phyloP scores from a whole-genome alignment of 1,140 invertebrate genomes.

The Cherax destructor region DNA sequence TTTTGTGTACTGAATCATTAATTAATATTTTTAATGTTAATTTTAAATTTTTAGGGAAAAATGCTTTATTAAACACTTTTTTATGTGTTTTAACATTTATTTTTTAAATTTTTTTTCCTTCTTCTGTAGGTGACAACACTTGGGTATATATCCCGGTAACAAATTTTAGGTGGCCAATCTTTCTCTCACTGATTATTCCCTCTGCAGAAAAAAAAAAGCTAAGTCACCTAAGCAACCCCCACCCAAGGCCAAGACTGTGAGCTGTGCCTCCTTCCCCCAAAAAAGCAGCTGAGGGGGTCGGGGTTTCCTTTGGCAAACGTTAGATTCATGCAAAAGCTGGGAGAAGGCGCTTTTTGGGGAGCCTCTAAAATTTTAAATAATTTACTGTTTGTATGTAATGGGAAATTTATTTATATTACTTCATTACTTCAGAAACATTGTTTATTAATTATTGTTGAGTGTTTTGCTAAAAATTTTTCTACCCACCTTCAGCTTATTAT shows the following conservation, averaged over 20 bases:
- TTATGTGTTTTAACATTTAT: no score
- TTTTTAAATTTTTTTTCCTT: neutral
- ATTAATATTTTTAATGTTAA: no score
- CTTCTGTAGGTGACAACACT: conserved; percentile 58
- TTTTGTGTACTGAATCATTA: no score
- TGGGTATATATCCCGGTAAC: conserved; percentile 73
- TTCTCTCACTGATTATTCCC: conserved; percentile 72
- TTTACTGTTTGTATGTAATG: neutral
- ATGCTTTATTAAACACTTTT: no score
- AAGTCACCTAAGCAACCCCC: conserved; percentile 61
- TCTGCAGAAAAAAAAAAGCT: conserved; percentile 71
- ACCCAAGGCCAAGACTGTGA: conserved; percentile 79
- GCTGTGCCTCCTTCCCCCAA: conserved; percentile 84
- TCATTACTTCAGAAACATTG: neutral
- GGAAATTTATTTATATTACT: neutral
- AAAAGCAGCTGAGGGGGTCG: conserved; percentile 73
- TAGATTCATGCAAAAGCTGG: conserved; percentile 93
- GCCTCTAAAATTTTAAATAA: conserved; percentile 62
- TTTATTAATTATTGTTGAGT: neutral
- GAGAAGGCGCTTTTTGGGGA: conserved; percentile 96
- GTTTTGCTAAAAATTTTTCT: neutral
- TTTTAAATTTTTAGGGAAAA: no score
- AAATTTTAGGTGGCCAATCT: conserved; percentile 80
- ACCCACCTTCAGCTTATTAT: neutral
- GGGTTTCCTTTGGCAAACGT: conserved; percentile 85